Percentiles rank a stretch among this genome's conserved stretches.
phyloP scores from a whole-genome alignment of 2,113 vertebrate species.

The Chloropsis hardwickii region DNA sequence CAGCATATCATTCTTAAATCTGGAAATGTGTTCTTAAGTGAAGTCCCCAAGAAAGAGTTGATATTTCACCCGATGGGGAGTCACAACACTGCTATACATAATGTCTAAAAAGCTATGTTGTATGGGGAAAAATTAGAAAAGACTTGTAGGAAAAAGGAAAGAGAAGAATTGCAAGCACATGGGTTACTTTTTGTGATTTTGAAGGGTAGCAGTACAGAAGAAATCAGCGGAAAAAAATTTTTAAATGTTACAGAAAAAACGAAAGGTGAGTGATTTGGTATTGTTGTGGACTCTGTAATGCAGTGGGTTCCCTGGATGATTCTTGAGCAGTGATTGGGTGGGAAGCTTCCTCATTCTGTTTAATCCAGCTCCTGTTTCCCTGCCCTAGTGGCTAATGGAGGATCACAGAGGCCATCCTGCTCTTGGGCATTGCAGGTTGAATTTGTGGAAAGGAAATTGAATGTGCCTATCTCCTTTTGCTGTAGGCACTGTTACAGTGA shows the following conservation, averaged over 20 bases:
- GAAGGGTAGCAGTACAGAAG: not conserved
- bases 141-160: not conserved
- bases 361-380: not conserved
- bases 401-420: not conserved
- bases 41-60: not conserved
- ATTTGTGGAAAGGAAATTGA: not conserved
- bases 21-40: not conserved
- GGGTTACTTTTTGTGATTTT: not conserved
- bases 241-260: not conserved
- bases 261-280: not conserved
- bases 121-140: not conserved
- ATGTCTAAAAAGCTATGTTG: not conserved
- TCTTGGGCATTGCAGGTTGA: not conserved
- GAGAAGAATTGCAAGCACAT: not conserved
- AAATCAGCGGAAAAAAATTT: not conserved
- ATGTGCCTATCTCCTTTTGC: not conserved
- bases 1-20: not conserved
- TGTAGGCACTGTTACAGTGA: not conserved
- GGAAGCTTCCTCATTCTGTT: not conserved
- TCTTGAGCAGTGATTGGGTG: not conserved
- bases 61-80: not conserved
- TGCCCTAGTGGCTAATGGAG: not conserved
- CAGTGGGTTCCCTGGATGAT: not conserved
- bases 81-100: not conserved
- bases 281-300: not conserved